Conservation (phyloP, 2,888 invertebrate species). For the Dendrolimus houi region DNA sequence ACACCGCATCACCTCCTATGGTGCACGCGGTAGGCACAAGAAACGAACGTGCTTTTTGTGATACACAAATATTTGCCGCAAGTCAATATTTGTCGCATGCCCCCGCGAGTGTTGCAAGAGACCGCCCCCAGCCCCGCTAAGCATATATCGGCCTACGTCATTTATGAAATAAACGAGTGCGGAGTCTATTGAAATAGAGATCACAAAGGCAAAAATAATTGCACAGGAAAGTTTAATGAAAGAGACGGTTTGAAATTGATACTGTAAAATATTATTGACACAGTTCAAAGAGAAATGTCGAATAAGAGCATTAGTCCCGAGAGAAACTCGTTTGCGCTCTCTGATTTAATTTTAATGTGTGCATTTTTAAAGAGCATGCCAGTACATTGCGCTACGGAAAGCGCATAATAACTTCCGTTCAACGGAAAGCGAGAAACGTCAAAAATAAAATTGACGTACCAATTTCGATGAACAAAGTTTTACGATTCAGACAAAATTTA, state of each 20-base stretch:
- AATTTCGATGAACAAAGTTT: conserved; percentile 20
- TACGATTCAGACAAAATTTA: conserved; percentile 16
- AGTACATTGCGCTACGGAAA: conserved; percentile 60
- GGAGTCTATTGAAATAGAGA: background rate
- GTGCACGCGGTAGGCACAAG: conserved; percentile 44
- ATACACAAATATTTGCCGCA: conserved; percentile 55
- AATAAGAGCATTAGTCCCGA: conserved; percentile 6
- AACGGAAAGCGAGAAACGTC: conserved; percentile 53
- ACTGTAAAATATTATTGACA: background rate
- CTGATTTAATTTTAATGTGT: conserved; percentile 70
- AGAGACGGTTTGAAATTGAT: conserved; percentile 17
- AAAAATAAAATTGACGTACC: conserved; percentile 47
- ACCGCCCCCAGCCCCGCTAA: conserved; percentile 22
- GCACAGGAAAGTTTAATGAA: background rate
- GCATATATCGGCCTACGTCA: background rate
- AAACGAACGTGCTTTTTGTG: conserved; percentile 53
- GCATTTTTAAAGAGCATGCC: conserved; percentile 57
- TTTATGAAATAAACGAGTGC: background rate
- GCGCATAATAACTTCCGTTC: conserved; percentile 72
- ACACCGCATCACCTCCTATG: conserved; percentile 41
- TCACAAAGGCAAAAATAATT: background rate
- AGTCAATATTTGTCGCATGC: conserved; percentile 65
- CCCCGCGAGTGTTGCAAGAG: conserved; percentile 45
- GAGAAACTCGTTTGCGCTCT: conserved; percentile 20
- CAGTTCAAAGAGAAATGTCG: background rate